Base-by-base conservation (phyloP, 2,797 vertebrate genomes). In the Aeoliscus strigatus region DNA sequence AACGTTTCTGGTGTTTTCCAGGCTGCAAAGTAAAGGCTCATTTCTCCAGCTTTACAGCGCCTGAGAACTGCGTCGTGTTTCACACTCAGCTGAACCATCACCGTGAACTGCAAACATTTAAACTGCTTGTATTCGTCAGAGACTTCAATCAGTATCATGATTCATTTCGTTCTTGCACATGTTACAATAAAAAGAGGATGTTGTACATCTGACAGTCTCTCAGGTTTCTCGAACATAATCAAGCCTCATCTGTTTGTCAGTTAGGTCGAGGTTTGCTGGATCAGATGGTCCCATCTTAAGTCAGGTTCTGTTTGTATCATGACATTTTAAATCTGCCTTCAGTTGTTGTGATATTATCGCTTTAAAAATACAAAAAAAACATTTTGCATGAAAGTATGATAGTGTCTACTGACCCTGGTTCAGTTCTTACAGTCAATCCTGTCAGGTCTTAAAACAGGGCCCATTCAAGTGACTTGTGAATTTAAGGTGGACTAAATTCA, bases 211-310 rank as follows among this genome's bases (percentile, higher is more conserved):
- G 44, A 68, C 69, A 62, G 59, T 72, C 40, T 56, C 77, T 85
- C 82, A 85, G 80, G 82, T 82, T 79, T 70, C 66, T 64, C 52
- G 65, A 72, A 72, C 38, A 36, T 66, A 65, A 60, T 68, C 54
- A 47, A 70, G 70, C 74, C 76, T 78, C 76, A 66, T 70, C 67
- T 47, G 51, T 73, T 57, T 54, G 52, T 56, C 48, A 27, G 45
- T 29, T 39, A 21, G 18, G n/a, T n/a, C n/a, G n/a, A 21, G 18
- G 35, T 54, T 29, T 1, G 16, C 72, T 64, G 52, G 60, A 33
- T 50, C 54, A 27, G 29, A 50, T 62, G 11, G 47, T 46, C 37
- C 44, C 30, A 38, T 17, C 60, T 40, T 9, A 26, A 45, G 40
- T 69, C 64, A 21, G 24, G 60, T 47, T 21, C 18, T 43, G 27